These are phyloP conservation scores for Etheostoma cragini DNA, from an alignment of 2,113 vertebrate species.

Conservation along the genomic window DNA sequence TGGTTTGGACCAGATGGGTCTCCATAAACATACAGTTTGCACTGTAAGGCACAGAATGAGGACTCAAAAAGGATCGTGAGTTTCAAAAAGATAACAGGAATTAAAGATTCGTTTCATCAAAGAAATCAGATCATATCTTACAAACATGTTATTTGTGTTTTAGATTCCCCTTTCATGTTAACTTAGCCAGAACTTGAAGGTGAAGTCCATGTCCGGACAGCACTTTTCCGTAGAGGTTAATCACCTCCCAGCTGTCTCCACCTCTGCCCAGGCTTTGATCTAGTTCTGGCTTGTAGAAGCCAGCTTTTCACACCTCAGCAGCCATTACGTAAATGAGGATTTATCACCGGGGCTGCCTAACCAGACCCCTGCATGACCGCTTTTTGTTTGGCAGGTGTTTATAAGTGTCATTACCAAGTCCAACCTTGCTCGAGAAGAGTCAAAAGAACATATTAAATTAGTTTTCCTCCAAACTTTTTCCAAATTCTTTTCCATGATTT, in stretches of 20 bases:
- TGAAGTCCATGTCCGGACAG: constrained; percentile 12
- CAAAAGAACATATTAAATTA: constrained; percentile 32
- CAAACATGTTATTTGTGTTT: constrained; percentile 21
- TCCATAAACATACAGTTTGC: not conserved
- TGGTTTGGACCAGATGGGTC: not conserved
- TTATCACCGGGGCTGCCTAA: constrained; percentile 63
- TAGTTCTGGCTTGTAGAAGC: constrained; percentile 48
- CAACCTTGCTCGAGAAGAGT: constrained; percentile 30
- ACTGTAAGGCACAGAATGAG: not conserved
- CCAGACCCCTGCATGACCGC: constrained; percentile 48
- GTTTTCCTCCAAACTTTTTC: not conserved
- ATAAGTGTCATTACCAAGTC: constrained; percentile 33
- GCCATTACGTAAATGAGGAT: constrained; percentile 76
- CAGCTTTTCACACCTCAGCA: constrained; percentile 72
- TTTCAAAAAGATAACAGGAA: constrained; percentile 28
- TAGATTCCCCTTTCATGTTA: constrained; percentile 25
- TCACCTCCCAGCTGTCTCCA: constrained; percentile 41
- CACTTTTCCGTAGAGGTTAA: constrained; percentile 51
- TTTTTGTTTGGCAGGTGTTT: constrained; percentile 63
- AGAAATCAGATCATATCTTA: not conserved
- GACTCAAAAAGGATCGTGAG: not conserved
- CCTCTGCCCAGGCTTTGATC: constrained; percentile 72
- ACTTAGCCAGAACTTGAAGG: constrained; percentile 40
- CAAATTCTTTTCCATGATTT: constrained; percentile 33
- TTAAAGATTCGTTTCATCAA: not conserved